Evolutionary conservation across 2,113 vertebrate species (phyloP).

Genomic region (Zosterops borbonicus): DNA sequence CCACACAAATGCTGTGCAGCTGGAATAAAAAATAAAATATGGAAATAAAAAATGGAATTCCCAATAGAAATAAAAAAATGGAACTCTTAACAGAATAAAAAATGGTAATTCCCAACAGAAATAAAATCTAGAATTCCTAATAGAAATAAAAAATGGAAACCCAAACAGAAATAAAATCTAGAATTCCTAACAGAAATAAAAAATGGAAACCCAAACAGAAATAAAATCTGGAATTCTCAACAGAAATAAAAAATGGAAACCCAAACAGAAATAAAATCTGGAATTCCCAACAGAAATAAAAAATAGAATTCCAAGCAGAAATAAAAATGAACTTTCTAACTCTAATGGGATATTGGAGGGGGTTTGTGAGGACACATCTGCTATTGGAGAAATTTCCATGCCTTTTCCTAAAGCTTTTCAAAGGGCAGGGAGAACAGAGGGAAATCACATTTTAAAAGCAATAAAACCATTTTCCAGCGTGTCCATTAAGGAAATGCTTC

Average conservation of each 20-base stretch:
- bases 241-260: not conserved
- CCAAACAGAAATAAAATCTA: too few species aligned
- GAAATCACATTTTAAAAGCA: not conserved
- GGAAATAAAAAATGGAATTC: too few species aligned
- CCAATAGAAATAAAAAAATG: not conserved
- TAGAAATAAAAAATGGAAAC: too few species aligned
- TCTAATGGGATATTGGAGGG: not conserved
- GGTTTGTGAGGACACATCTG: not conserved
- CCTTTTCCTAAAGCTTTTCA: not conserved
- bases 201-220: too few species aligned
- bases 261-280: not conserved
- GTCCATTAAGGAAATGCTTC: not conserved
- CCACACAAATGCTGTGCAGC: not conserved
- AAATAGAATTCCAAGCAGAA: not conserved
- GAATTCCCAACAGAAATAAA: not conserved
- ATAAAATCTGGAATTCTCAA: not conserved
- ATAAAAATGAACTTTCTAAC: not conserved
- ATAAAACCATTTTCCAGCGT: rapidly evolving
- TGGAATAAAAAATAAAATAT: not conserved
- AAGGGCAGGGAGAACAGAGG: not conserved
- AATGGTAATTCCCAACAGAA: too few species aligned
- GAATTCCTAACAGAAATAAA: not conserved
- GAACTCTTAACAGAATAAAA: too few species aligned
- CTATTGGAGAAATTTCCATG: not conserved
- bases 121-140: not conserved